Base-by-base conservation (phyloP, 64 coral and sea anemone species). In the Catalaphyllia jardinei region DNA sequence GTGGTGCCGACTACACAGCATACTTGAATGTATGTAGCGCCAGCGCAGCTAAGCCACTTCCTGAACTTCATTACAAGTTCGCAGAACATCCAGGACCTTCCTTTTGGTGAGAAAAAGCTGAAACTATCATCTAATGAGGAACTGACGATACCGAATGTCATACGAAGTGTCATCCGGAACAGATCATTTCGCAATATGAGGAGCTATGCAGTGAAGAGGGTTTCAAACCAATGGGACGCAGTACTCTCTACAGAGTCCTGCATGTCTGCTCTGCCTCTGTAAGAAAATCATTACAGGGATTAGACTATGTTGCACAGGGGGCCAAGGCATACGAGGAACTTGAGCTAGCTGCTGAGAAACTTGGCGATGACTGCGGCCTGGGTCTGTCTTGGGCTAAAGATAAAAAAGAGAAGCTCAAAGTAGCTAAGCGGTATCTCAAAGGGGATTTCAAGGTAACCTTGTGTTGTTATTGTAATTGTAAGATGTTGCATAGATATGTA, bases 321-420 rank as follows among this genome's bases (percentile, higher is more conserved):
- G 75, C 75, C 46, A 78, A 78, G 75, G 75, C 75, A 78, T 78
- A 55, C 46, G 42, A 78, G 20, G 18, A 78, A 78, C 75, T 78
- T 78, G 75, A 78, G 46, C 46, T 25, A 52, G 46, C 75, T 38
- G 75, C 75, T 52, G 38, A 52, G 24, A 55, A 55, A 52, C 46
- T 78, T 15, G 73, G 73, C 46, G 33, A 75, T 75, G 4, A 75
- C 73, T 75, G 75, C 46, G 75, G 75, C 3, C 46, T 78, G 46
- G 75, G 75, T 78, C 75, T 78, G 46, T 78, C 75, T 78, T 78
- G 46, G 75, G 75, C 75, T 9, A 78, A 78, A 52, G 75, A 52
- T 33, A 25, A 78, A 55, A 59, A 79, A 57, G 77, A 79, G n/a
- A n/a, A n/a, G n/a, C n/a, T n/a, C n/a, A n/a, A n/a, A n/a, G 77